Base-by-base conservation (phyloP, 2,113 vertebrate genomes). In the Chlamydotis undulata region DNA sequence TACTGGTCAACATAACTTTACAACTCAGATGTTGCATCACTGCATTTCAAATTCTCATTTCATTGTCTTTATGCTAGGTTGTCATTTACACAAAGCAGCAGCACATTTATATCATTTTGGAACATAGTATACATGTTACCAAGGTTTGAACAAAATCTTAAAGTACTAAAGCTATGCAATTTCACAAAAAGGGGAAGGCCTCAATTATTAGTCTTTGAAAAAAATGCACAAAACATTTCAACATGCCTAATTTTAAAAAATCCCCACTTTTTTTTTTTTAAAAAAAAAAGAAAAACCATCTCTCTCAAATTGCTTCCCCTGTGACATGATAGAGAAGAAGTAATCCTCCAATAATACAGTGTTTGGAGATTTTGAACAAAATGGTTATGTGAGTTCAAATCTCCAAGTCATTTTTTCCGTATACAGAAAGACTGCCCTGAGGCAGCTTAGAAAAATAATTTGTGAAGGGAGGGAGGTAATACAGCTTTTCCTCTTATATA, bases 21-120 rank as follows among this genome's bases (percentile, higher is more conserved):
- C 7, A 75, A 80, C 21, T 88, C 50, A 35, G 75, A 69, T 56
- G 35, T 8, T 82, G 61, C 3, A 1, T 26, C 49, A 61, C 47
- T 69, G 19, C 49, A 83, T 76, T 93, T 91, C 45, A 93, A 86
- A 78, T 71, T 76, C 80, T 83, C 8, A 8, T 77, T 88, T 94
- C 31, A 47, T 45, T 50, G n/a, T 43, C 63, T 75, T 56, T 73
- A n/a, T 83, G 78, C 41, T 80, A 74, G 19, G 19, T 12, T 91
- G 52, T 80, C 47, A 67, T 63, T 83, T 89, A 82, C 28, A 93
- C 24, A 89, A 74, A 92, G n/a, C 47, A 94, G 63, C 33, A 83
- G 87, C 52, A 80, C 21, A 15, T 55, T 79, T 63, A 90, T 63
- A 67, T 74, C 0, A 43, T 59, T 93, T 39, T 83, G 55, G 35